Evolutionary conservation across 2,888 invertebrate genomes (phyloP), one percentile per base, ranked within the genome.

Genomic region (Clepsis dumicolana): DNA sequence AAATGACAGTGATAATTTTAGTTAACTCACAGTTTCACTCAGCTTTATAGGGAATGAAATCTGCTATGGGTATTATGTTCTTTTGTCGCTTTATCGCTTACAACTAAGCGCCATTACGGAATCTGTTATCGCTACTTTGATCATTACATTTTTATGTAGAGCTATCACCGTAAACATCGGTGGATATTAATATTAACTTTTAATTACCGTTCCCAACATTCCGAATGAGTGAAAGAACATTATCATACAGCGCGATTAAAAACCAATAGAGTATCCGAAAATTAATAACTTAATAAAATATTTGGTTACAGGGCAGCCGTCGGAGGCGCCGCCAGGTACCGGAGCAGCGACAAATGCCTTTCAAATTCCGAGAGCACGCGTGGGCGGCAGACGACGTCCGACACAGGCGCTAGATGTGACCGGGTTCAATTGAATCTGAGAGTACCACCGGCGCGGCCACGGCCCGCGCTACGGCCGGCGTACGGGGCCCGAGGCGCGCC

Each of bases 291-390:
- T 80, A 83, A 88, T 88, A 85, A 87, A 86, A 80, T 79, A 78
- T 83, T 80, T 78, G 80, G 82, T 80, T 76, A 76, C 77, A 79
- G 79, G 78, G 80, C 86, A 86, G 82, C 80, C 85, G 83, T 84
- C 82, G 81, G 82, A 81, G 79, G 82, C 75, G 80, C 79, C 80
- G 78, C 81, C 83, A 84, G 82, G 81, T 78, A 79, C 80, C 80
- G 83, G 78, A 74, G 82, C 84, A 81, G 80, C 87, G 87, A 88
- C 90, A 86, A 88, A 92, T 93, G 86, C 91, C 93, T 91, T 92
- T 93, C 91, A 82, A 93, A 93, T 93, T 91, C 93, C 92, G 81
- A 89, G 86, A 86, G 84, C 72, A 72, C 77, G 89, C 86, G 93
- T 91, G 89, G 90, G 93, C 77, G 87, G 84, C 81, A 81, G 83